A percentile compares a stretch with the other conserved stretches of the same genome.
Conservation (phyloP, 1,140 invertebrate species). For the Thalassaphorura encarpata region DNA sequence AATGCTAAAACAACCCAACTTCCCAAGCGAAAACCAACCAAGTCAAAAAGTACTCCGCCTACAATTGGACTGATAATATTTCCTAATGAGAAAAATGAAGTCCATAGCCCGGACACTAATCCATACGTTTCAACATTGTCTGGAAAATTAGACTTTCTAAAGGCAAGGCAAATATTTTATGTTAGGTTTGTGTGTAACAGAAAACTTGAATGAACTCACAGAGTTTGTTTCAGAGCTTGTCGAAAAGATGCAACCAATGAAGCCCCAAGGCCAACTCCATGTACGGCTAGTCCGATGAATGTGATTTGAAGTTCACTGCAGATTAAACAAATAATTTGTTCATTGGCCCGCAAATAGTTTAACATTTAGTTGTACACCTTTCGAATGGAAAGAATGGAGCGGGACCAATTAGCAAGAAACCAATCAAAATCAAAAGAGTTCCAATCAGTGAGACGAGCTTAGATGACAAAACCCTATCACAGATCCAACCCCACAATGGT, state of each 20-base stretch:
- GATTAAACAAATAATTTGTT: not conserved
- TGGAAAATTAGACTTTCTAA: slow-evolving; percentile 22
- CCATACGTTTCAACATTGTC: slow-evolving; percentile 66
- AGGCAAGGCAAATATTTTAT: not conserved
- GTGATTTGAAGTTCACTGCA: not conserved
- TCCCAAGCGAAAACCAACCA: slow-evolving; percentile 56
- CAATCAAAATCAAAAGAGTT: slow-evolving; percentile 51
- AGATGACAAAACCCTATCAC: slow-evolving; percentile 52
- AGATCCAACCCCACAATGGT: slow-evolving; percentile 68
- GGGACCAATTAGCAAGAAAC: slow-evolving; percentile 61
- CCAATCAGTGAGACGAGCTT: slow-evolving; percentile 57
- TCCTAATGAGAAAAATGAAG: slow-evolving; percentile 65
- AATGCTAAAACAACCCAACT: slow-evolving; percentile 58
- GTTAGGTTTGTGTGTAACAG: not conserved
- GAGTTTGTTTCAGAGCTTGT: not conserved
- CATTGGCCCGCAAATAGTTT: not conserved
- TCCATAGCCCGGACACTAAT: slow-evolving; percentile 72
- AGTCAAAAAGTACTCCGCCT: slow-evolving; percentile 62
- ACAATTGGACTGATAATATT: slow-evolving; percentile 69
- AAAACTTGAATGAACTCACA: not conserved
- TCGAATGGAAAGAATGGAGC: slow-evolving; percentile 54
- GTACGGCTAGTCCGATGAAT: not conserved
- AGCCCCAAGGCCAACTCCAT: not conserved
- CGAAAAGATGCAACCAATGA: not conserved
- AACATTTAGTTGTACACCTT: not conserved